A percentile compares a stretch with the other conserved stretches of the same genome.
These are phyloP conservation scores for Hirundichthys speculiger DNA, from an alignment of 2,113 vertebrate genomes.

Conservation along the genomic window DNA sequence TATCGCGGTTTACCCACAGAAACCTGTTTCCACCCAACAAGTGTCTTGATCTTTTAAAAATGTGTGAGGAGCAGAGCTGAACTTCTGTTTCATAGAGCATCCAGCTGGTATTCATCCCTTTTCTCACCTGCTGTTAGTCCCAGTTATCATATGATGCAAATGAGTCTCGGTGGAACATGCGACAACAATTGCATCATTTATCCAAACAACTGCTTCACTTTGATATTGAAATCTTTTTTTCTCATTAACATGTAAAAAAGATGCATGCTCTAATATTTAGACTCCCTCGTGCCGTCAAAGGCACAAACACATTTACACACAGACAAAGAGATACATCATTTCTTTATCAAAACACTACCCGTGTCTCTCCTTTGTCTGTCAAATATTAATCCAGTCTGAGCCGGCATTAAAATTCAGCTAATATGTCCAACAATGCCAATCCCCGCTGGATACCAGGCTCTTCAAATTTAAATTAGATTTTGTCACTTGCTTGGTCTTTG, in stretches of 20 bases:
- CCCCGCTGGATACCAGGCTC: too few species aligned
- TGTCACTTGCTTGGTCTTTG: too few species aligned
- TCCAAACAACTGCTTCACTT: constrained; percentile 46
- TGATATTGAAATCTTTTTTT: constrained; percentile 50
- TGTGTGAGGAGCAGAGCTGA: not conserved
- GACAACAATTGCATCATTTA: constrained; percentile 58
- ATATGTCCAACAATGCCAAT: too few species aligned
- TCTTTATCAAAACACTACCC: not conserved
- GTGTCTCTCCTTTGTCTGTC: constrained; percentile 7
- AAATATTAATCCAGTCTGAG: constrained; percentile 2
- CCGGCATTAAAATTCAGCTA: not conserved
- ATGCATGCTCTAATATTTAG: constrained; percentile 12
- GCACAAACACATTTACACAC: constrained; percentile 5
- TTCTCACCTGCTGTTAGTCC: constrained; percentile 40
- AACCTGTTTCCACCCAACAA: not conserved
- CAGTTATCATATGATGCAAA: constrained; percentile 56
- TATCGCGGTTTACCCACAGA: not conserved
- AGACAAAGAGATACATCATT: not conserved
- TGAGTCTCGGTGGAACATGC: constrained; percentile 34
- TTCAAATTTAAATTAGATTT: too few species aligned
- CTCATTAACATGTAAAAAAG: constrained; percentile 49
- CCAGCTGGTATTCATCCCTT: constrained; percentile 17
- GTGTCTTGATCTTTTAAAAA: not conserved
- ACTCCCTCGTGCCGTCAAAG: constrained; percentile 2
- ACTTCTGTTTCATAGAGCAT: constrained; percentile 18